These are phyloP conservation scores for Andrena praecox DNA, from an alignment of 2,888 invertebrate species.

Conservation along the genomic window DNA sequence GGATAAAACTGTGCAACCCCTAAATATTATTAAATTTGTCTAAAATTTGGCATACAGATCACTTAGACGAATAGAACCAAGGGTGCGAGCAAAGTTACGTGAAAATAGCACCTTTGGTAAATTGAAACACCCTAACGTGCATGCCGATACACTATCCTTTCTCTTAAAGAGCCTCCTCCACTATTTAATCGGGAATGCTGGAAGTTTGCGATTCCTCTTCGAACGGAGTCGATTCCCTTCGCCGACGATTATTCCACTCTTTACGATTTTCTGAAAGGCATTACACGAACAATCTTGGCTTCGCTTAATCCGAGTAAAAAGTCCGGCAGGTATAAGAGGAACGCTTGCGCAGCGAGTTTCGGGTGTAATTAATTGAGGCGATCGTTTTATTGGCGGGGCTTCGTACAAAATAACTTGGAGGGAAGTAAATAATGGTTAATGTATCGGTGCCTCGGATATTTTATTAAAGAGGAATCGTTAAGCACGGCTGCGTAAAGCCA, in stretches of 20 bases:
- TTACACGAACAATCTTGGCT: not conserved
- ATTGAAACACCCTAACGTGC: too few relatives aligned
- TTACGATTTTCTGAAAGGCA: not conserved
- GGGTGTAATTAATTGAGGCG: slow-evolving; percentile 6
- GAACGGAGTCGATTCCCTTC: not conserved
- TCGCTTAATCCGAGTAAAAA: not conserved
- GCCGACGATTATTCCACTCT: not conserved
- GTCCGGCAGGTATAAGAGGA: slow-evolving; percentile 5
- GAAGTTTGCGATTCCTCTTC: not conserved
- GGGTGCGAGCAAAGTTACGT: too few relatives aligned
- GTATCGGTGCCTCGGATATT: not conserved
- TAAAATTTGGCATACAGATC: too few relatives aligned
- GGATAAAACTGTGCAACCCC: too few relatives aligned
- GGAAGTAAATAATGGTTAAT: slow-evolving; percentile 15
- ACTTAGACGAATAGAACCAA: too few relatives aligned
- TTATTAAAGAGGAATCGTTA: not conserved
- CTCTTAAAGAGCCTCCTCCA: not conserved
- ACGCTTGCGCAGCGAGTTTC: not conserved
- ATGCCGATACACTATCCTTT: not conserved
- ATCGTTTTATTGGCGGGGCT: slow-evolving; percentile 1
- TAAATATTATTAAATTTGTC: too few relatives aligned
- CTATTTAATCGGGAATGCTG: not conserved
- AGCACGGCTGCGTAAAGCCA: not conserved
- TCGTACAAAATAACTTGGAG: not conserved
- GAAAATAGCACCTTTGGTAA: too few relatives aligned